Conservation (phyloP, 2,797 vertebrate species). For the Philypnodon macrostomus region DNA sequence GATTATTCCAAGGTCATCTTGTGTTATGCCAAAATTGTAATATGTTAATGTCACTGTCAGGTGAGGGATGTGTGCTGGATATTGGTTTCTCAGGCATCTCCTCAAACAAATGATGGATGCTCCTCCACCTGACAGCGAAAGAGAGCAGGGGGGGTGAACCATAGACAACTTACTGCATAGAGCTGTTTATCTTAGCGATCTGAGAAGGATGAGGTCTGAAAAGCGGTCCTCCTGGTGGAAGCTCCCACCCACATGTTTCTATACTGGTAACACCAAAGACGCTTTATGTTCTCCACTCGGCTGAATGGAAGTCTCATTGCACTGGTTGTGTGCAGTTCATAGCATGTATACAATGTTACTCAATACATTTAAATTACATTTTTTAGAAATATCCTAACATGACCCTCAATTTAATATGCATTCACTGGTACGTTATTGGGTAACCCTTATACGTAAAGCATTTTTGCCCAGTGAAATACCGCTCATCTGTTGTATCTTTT, state of each 20-base stretch:
- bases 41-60: constrained; percentile 10
- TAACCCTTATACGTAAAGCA: too few species aligned
- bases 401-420: too few species aligned
- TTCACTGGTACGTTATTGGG: too few species aligned
- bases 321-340: constrained; percentile 7
- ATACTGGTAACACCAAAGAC: constrained; percentile 35
- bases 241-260: constrained; percentile 49
- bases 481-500: too few species aligned
- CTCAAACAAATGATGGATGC: constrained; percentile 32
- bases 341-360: too few species aligned
- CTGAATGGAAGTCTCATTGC: constrained; percentile 20
- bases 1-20: too few species aligned
- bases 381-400: too few species aligned
- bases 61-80: constrained; percentile 19
- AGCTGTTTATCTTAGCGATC: constrained; percentile 42
- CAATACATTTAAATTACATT: too few species aligned
- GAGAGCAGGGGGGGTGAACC: constrained; percentile 1
- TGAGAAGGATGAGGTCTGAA: constrained; percentile 41
- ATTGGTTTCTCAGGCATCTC: constrained; percentile 24
- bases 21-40: too few species aligned
- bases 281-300: constrained; percentile 25
- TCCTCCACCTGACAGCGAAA: constrained; percentile 5
- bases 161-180: constrained; percentile 3
- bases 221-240: constrained; percentile 40
- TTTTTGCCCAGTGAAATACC: too few species aligned